Evolutionary conservation across 2,113 vertebrate genomes (phyloP).

Genomic region (Hylia prasina): DNA sequence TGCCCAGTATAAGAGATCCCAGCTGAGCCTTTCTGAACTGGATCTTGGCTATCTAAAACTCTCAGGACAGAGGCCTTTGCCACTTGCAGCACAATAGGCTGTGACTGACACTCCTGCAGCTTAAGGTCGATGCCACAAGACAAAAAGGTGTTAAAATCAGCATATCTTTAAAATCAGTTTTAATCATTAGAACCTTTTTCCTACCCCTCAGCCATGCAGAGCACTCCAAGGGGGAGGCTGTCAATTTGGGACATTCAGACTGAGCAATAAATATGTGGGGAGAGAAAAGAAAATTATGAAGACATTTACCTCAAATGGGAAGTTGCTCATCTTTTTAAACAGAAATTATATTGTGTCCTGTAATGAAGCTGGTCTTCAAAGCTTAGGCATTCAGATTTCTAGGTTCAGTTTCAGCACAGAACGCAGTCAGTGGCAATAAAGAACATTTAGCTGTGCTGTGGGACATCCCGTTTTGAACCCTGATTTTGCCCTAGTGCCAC

Average conservation of each 20-base stretch:
- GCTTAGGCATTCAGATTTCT: neutral
- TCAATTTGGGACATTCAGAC: neutral
- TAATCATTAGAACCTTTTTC: neutral
- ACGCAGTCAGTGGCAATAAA: neutral
- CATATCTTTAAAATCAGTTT: neutral
- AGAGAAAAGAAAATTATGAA: neutral
- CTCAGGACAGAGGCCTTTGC: neutral
- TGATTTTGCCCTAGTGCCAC: neutral
- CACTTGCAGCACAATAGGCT: neutral
- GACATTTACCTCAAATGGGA: neutral
- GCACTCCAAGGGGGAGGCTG: neutral
- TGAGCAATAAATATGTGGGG: neutral
- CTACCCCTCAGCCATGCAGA: neutral
- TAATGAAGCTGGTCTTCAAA: neutral
- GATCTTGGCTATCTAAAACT: neutral
- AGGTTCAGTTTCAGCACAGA: neutral
- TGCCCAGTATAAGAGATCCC: neutral
- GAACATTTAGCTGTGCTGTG: neutral
- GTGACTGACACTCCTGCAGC: neutral
- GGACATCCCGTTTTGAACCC: neutral
- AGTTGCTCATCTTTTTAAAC: neutral
- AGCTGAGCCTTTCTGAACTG: neutral
- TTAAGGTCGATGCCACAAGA: rapidly evolving
- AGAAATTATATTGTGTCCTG: rapidly evolving
- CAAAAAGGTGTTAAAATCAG: neutral